These are phyloP conservation scores for Coptotermes formosanus DNA, from an alignment of 1,140 invertebrate species.

Conservation along the genomic window DNA sequence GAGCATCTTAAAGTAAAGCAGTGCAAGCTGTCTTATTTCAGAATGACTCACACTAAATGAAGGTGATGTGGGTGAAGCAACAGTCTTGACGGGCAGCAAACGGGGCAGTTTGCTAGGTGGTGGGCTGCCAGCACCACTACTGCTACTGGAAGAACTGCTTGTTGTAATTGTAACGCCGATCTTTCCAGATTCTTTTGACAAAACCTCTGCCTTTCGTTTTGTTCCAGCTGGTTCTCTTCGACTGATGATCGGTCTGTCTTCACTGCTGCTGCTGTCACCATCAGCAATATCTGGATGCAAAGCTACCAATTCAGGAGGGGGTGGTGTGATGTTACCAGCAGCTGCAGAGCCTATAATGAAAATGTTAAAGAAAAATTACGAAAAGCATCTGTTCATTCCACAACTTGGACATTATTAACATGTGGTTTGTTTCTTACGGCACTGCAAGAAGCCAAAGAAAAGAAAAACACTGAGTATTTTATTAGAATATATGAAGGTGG, in stretches of 20 bases:
- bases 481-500: no score
- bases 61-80: slow-evolving; percentile 33
- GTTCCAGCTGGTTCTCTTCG: slow-evolving; percentile 54
- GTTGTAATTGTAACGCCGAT: slow-evolving; percentile 86
- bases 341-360: background rate
- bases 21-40: no score
- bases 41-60: slow-evolving; percentile 35
- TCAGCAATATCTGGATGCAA: slow-evolving; percentile 52
- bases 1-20: no score
- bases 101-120: slow-evolving; percentile 56
- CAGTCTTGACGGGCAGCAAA: slow-evolving; percentile 35
- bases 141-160: slow-evolving; percentile 61
- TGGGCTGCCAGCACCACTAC: slow-evolving; percentile 45
- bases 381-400: no score
- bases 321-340: slow-evolving; percentile 28
- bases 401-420: no score
- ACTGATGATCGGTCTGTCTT: slow-evolving; percentile 49
- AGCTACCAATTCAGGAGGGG: slow-evolving; percentile 43
- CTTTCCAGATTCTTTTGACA: slow-evolving; percentile 81
- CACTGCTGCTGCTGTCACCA: slow-evolving; percentile 53
- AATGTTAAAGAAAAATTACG: background rate
- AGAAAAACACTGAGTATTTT: no score
- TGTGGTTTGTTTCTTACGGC: no score
- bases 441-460: no score
- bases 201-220: slow-evolving; percentile 80